Percentiles rank a stretch among this genome's conserved stretches.
These are phyloP conservation scores for Tinamus guttatus DNA, from an alignment of 2,113 vertebrate genomes.

Conservation along the genomic window DNA sequence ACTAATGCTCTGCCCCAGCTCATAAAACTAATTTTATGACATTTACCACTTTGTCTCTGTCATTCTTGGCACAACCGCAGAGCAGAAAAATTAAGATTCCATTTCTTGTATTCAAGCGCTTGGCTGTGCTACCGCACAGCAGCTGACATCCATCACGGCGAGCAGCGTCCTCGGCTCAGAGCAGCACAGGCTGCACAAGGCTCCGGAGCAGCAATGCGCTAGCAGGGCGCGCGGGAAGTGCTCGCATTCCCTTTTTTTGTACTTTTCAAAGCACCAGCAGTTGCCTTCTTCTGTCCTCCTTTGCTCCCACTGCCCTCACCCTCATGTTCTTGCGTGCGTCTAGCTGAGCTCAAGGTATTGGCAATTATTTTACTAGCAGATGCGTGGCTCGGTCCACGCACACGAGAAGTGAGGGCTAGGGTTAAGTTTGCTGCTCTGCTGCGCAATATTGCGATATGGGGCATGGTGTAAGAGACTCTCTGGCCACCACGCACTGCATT, in stretches of 20 bases:
- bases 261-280: neutral
- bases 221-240: neutral
- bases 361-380: neutral
- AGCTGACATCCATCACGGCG: slow-evolving; percentile 79
- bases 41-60: slow-evolving; percentile 64
- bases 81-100: slow-evolving; percentile 67
- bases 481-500: neutral
- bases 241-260: neutral
- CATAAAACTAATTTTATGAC: slow-evolving; percentile 65
- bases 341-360: neutral
- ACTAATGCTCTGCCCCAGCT: slow-evolving; percentile 33
- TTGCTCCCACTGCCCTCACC: neutral
- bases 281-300: neutral
- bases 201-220: slow-evolving; percentile 21
- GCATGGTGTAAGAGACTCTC: neutral
- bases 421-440: neutral
- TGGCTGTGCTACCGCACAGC: slow-evolving; percentile 63
- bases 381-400: neutral
- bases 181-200: slow-evolving; percentile 6
- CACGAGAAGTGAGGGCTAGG: neutral
- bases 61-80: slow-evolving; percentile 63
- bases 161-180: slow-evolving; percentile 32
- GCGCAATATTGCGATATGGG: neutral
- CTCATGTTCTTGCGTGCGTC: neutral
- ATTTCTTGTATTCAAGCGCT: slow-evolving; percentile 72